Base-by-base conservation (phyloP, 2,888 invertebrate genomes). In the Ophion slaviceki region DNA sequence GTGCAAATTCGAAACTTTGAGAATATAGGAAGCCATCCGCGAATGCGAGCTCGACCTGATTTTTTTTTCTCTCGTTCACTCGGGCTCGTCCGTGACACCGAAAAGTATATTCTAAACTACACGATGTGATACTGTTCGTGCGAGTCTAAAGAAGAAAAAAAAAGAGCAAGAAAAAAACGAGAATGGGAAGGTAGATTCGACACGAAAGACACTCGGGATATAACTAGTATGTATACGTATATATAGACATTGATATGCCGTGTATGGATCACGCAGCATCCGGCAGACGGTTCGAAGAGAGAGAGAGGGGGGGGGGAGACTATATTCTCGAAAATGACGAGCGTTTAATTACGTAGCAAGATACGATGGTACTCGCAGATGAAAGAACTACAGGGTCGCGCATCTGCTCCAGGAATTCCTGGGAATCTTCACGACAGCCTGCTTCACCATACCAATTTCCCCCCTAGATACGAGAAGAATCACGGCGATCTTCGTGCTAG, bases 331-430 rank as follows among this genome's bases (percentile, higher is more conserved):
- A 85, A 80, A 82, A 82, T 76, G 79, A 85, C 80, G 85, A 86
- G 80, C 85, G 80, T 86, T 82, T 86, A 86, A 86, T 86, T 86
- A 86, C 76, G 85, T 83, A 76, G 76, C 45, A 24, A 81, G 59
- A 67, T 72, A 74, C 61, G 62, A 32, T 57, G 77, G 68, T 72
- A 86, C 83, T 86, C 83, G 77, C 86, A 86, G 86, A 86, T 83
- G 86, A 77, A 86, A 72, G 71, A 85, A 85, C 79, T 40, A 14
- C 10, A 62, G 53, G 76, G 11, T 53, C 76, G 57, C 45, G 40
- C 14, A 17, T 67, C 71, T 53, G 72, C 75, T 80, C 80, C 45
- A n/a, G 53, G 67, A 85, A 80, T 82, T 72, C 82, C 67, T 72
- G 17, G 62, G 53, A 61, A 74, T 83, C 77, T 86, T 86, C 86